Conservation (phyloP, 2,113 vertebrate genomes). For the Zosterops japonicus region DNA sequence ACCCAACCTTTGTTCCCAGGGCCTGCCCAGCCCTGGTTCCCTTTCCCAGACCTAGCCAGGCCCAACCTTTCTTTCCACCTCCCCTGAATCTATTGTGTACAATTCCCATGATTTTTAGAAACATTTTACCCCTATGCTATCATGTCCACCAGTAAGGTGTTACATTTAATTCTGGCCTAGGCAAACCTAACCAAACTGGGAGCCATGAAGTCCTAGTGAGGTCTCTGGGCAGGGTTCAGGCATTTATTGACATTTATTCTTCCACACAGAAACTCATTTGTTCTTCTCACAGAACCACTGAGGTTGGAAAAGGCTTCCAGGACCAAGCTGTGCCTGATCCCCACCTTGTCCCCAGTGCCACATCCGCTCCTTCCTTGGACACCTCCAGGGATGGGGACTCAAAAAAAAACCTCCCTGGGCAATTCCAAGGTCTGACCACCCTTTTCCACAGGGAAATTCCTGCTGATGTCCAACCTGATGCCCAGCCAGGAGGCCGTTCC, state of each 20-base stretch:
- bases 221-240: background rate
- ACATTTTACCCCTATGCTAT: no score
- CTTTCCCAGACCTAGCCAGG: no score
- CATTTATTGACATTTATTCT: background rate
- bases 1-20: no score
- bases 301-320: background rate
- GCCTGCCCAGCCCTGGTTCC: no score
- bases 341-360: background rate
- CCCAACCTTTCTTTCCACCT: no score
- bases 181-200: background rate
- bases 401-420: no score
- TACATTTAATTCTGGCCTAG: background rate
- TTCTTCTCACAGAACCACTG: background rate
- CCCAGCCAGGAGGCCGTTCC: fast-evolving
- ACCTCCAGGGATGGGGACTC: background rate
- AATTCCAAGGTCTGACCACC: fast-evolving
- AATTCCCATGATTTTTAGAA: no score
- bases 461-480: fast-evolving
- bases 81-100: no score
- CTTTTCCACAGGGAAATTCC: background rate
- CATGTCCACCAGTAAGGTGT: fast-evolving
- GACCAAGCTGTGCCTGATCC: fast-evolving
- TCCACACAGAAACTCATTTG: background rate
- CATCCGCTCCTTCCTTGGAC: fast-evolving
- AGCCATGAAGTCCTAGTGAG: fast-evolving